A percentile compares a stretch with the other conserved stretches of the same genome.
Evolutionary conservation across 2,888 invertebrate genomes (phyloP).

Genomic region (Petrolisthes manimaculis): DNA sequence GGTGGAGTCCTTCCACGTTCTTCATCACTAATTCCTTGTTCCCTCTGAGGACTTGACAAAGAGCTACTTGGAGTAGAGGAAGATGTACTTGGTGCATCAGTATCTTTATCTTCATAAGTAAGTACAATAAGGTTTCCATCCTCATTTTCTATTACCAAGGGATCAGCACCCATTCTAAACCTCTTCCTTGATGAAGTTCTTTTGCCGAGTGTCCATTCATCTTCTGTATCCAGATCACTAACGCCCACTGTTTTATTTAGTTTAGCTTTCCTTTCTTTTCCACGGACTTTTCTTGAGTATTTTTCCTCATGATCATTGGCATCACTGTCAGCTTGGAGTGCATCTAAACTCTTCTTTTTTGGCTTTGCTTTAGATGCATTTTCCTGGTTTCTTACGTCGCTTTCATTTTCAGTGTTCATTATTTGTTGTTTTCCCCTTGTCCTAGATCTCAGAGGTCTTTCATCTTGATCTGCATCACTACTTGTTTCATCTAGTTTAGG

Average conservation of each 20-base stretch:
- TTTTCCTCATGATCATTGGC: constrained; percentile 11
- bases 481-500: too few relatives aligned
- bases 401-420: too few relatives aligned
- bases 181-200: not conserved
- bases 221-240: not conserved
- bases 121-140: constrained; percentile 31
- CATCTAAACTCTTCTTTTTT: too few relatives aligned
- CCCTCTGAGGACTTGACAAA: not conserved
- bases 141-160: constrained; percentile 30
- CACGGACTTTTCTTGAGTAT: not conserved
- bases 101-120: constrained; percentile 26
- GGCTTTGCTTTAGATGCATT: too few relatives aligned
- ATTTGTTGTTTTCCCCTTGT: too few relatives aligned
- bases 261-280: constrained; percentile 25
- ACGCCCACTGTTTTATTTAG: not conserved
- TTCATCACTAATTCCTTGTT: not conserved
- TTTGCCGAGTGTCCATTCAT: not conserved
- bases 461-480: too few relatives aligned
- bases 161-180: not conserved
- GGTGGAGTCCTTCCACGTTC: not conserved
- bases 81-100: not conserved
- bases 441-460: too few relatives aligned
- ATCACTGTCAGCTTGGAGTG: not conserved
- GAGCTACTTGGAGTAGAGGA: not conserved
- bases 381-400: too few relatives aligned